Conservation (phyloP, 2,888 invertebrate genomes). For the Lasioglossum morio region DNA sequence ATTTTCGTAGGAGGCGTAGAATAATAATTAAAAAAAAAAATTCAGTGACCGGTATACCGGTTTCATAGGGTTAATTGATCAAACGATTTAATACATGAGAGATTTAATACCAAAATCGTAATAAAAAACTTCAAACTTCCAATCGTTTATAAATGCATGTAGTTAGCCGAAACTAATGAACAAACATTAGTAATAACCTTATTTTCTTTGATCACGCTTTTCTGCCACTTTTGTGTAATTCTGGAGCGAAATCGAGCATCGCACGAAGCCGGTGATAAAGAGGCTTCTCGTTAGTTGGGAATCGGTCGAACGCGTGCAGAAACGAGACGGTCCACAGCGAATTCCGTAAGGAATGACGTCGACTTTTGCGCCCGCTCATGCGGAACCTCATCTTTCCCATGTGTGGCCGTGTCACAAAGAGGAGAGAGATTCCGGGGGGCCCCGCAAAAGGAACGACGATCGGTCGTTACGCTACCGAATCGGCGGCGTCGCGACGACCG, state of each 20-base stretch:
- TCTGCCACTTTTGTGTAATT: background rate
- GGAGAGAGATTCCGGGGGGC: slow-evolving; percentile 35
- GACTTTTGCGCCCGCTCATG: slow-evolving; percentile 67
- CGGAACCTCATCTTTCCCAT: slow-evolving; percentile 62
- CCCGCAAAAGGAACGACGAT: slow-evolving; percentile 60
- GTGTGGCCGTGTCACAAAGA: slow-evolving; percentile 67
- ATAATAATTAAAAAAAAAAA: too few relatives aligned
- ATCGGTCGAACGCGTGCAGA: slow-evolving; percentile 66
- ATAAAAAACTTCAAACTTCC: too few relatives aligned
- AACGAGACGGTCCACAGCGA: slow-evolving; percentile 44
- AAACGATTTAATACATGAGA: too few relatives aligned
- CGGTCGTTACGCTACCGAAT: slow-evolving; percentile 68
- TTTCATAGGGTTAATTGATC: too few relatives aligned
- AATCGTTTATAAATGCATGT: too few relatives aligned
- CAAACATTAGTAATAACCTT: too few relatives aligned
- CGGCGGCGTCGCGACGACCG: slow-evolving; percentile 42
- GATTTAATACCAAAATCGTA: too few relatives aligned
- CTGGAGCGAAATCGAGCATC: background rate
- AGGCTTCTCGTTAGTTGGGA: slow-evolving; percentile 69
- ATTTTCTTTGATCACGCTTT: background rate
- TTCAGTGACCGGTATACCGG: too few relatives aligned
- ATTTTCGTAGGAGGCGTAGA: too few relatives aligned
- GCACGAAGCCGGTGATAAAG: slow-evolving; percentile 46
- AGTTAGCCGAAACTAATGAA: too few relatives aligned
- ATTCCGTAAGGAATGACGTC: slow-evolving; percentile 69